Conservation (phyloP, 1,140 invertebrate species). For the Caenorhabditis inopinata region DNA sequence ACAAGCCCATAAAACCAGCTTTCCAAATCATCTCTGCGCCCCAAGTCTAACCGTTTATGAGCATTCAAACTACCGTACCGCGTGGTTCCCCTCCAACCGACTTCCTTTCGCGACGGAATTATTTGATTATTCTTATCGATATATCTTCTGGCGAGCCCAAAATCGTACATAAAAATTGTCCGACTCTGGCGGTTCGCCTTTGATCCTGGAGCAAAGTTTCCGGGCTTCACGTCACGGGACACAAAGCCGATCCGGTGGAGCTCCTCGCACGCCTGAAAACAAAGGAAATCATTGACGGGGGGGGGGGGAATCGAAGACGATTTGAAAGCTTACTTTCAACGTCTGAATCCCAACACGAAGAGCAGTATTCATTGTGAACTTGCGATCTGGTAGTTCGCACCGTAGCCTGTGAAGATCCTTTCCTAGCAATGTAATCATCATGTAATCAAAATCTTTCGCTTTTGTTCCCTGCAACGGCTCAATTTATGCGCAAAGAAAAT, state of each 20-base stretch:
- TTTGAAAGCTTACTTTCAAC: slow-evolving; percentile 25
- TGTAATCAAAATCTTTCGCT: slow-evolving; percentile 49
- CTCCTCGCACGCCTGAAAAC: slow-evolving; percentile 51
- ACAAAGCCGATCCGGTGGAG: slow-evolving; percentile 53
- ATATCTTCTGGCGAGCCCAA: slow-evolving; percentile 37
- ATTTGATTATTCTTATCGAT: slow-evolving; percentile 46
- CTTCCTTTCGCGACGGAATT: slow-evolving; percentile 45
- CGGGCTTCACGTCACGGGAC: slow-evolving; percentile 51
- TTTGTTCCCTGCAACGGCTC: slow-evolving; percentile 25
- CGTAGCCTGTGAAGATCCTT: slow-evolving; percentile 54
- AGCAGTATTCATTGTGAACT: slow-evolving; percentile 52
- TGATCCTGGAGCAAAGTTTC: slow-evolving; percentile 56
- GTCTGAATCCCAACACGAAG: slow-evolving; percentile 54
- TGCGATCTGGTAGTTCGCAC: slow-evolving; percentile 49
- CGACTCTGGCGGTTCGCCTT: not conserved
- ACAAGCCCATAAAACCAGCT: slow-evolving; percentile 58
- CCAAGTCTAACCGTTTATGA: slow-evolving; percentile 44
- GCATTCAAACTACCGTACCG: slow-evolving; percentile 49
- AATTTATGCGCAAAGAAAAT: no score
- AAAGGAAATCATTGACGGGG: no score
- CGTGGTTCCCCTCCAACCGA: slow-evolving; percentile 55
- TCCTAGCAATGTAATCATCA: slow-evolving; percentile 55
- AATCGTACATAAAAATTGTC: slow-evolving; percentile 45
- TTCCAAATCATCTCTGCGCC: slow-evolving; percentile 46
- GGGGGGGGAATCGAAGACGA: not conserved